Conservation (phyloP, 2,113 vertebrate genomes). For the Pedetes capensis region DNA sequence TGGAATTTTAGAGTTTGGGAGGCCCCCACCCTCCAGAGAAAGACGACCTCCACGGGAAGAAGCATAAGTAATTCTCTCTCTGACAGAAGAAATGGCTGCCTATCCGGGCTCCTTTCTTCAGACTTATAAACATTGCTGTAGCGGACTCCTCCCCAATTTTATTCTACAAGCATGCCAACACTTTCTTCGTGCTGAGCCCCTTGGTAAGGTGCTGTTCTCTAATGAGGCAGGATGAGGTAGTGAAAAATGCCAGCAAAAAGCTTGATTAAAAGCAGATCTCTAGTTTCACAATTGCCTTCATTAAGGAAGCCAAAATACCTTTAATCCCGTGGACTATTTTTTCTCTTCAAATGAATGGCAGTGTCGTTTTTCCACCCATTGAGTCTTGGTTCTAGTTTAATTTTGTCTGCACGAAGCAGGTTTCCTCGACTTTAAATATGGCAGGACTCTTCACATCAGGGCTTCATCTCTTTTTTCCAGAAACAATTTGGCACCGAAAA, state of each 20-base stretch:
- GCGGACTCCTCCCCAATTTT: neutral
- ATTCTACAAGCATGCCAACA: neutral
- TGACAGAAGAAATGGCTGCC: neutral
- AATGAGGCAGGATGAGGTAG: slow-evolving; percentile 37
- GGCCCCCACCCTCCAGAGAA: neutral
- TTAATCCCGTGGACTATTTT: slow-evolving; percentile 23
- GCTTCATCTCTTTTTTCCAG: neutral
- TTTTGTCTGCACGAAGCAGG: slow-evolving; percentile 30
- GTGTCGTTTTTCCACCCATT: neutral
- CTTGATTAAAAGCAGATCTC: slow-evolving; percentile 48
- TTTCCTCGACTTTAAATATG: slow-evolving; percentile 3
- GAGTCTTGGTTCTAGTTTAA: slow-evolving; percentile 45
- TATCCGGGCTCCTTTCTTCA: neutral
- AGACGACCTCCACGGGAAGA: neutral
- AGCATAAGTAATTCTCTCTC: neutral
- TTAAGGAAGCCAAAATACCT: slow-evolving; percentile 51
- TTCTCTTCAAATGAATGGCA: slow-evolving; percentile 39
- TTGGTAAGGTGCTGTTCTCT: slow-evolving; percentile 46
- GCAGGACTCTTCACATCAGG: neutral
- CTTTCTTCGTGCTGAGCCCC: slow-evolving; percentile 32
- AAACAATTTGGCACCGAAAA: neutral
- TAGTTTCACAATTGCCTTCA: slow-evolving; percentile 42
- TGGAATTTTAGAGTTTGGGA: neutral
- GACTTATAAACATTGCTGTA: neutral
- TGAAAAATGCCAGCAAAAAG: slow-evolving; percentile 31